Evolutionary conservation across 1,140 invertebrate genomes (phyloP), one percentile per base, ranked within the genome.

Genomic region (Caerostris extrusa): DNA sequence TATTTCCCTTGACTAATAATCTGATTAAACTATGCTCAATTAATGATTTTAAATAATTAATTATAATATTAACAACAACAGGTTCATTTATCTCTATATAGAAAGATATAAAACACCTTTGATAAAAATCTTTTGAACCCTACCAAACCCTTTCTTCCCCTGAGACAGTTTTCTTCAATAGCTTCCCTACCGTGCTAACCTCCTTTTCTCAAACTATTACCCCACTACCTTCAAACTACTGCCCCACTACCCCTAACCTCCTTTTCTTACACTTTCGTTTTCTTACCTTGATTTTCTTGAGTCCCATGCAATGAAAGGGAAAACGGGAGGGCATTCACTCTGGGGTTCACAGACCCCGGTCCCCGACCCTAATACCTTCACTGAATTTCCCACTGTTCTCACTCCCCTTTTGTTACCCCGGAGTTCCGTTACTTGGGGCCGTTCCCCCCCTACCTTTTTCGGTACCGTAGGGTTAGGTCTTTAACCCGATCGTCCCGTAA

Each of bases 401-500:
- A 85, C 81, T 85, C 91, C 81, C 64, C 64, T 87, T 86, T 93
- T 93, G 64, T 93, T 93, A 57, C 83, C 64, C 60, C 82, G 12
- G 91, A 93, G 91, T 93, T 93, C 91, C 91, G 91, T 93, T 93
- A 93, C 91, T 93, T 91, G 90, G 56, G 60, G 7, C 19, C 4
- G n/a, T 87, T 83, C 91, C 91, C 64, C 19, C 7, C 50, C 58
- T 85, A 82, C 81, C 81, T n/a, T 58, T 77, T 91, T 55, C 71
- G 64, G 89, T 53, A 77, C 88, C 71, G 50, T 60, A 91, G 60
- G 60, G 55, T 53, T 19, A 61, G 91, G 91, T 60, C 83, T 77
- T 93, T 93, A 93, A 93, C 91, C 91, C 91, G 86, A 53, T 87
- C 64, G 91, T 93, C 91, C 91, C 91, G 57, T 71, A 93, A n/a